Percentiles rank a stretch among this genome's conserved stretches.
Evolutionary conservation across 2,113 vertebrate species (phyloP).

Genomic region (Anhinga rufa): DNA sequence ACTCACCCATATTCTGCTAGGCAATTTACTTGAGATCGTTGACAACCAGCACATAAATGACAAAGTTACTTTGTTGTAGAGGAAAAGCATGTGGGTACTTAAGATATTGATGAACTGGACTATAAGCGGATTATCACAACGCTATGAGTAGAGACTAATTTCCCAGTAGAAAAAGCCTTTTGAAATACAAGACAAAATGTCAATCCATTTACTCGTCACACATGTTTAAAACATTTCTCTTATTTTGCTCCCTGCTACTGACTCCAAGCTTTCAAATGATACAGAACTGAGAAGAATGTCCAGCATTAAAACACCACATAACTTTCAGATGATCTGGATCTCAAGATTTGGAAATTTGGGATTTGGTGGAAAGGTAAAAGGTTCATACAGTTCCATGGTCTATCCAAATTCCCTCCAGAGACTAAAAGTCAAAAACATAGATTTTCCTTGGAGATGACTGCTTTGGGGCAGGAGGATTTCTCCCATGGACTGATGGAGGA

Average conservation of each 20-base stretch:
- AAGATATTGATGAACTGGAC: slow-evolving; percentile 50
- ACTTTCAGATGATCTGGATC: not conserved
- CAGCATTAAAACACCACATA: not conserved
- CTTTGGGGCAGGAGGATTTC: not conserved
- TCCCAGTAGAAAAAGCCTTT: slow-evolving; percentile 45
- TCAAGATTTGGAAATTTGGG: not conserved
- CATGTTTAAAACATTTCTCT: not conserved
- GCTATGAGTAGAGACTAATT: slow-evolving; percentile 1
- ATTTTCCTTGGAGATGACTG: not conserved
- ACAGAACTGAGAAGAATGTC: not conserved
- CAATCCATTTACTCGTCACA: slow-evolving; percentile 7
- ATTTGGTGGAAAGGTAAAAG: not conserved
- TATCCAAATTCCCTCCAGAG: not conserved
- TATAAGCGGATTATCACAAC: slow-evolving; percentile 29
- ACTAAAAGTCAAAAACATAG: not conserved
- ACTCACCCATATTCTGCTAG: not conserved
- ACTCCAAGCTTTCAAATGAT: not conserved
- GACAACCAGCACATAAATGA: not conserved
- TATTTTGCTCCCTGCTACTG: not conserved
- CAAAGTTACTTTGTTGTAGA: not conserved
- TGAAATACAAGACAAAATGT: slow-evolving; percentile 48
- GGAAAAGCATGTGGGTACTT: not conserved
- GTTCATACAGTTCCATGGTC: not conserved
- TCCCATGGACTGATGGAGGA: not conserved
- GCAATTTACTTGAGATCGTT: not conserved